Base-by-base conservation (phyloP, 2,113 vertebrate species). In the Callaeas wilsoni region DNA sequence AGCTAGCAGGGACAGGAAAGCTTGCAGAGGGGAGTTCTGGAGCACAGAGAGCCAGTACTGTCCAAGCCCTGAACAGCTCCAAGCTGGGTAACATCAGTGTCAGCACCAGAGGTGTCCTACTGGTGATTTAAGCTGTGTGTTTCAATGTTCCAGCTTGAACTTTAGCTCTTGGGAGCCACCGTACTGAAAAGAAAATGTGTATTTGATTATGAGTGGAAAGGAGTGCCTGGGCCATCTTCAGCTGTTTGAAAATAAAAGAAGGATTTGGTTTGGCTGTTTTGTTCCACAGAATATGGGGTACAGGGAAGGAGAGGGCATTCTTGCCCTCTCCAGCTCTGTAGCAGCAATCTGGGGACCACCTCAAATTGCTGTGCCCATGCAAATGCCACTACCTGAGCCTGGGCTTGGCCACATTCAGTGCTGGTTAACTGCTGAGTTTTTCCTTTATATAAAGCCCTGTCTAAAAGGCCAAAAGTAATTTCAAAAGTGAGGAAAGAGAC, bases 151-250 rank as follows among this genome's bases (percentile, higher is more conserved):
- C 71, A 74, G 47, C 33, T 80, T 93, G 55, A 95, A 68, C 78
- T 94, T 90, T 74, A 81, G 70, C 42, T 91, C 59, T 80, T 77
- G 39, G 35, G 60, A 93, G 47, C 47, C 52, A 56, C 75, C 9
- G 29, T 37, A 32, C 44, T 71, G 30, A 87, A 89, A 84, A 81
- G 52, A 90, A 95, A 92, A 93, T 56, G 26, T 91, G 68, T 56
- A 17, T 95, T 93, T 91, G 55, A 93, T 93, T 90, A 80, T 44
- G 52, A 93, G 65, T 77, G 76, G 75, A 89, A 94, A 91, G 14
- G 60, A 77, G 35, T 68, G 39, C n/a, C 50, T 86, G 71, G 71
- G 71, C 71, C 56, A 53, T 92, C 85, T 67, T 93, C 60, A 67
- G 44, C 42, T 63, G 26, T 74, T 63, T 67, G 50, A 42, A 75